These are phyloP conservation scores for Pristiophorus japonicus DNA, from an alignment of 2,113 vertebrate species.

Conservation along the genomic window DNA sequence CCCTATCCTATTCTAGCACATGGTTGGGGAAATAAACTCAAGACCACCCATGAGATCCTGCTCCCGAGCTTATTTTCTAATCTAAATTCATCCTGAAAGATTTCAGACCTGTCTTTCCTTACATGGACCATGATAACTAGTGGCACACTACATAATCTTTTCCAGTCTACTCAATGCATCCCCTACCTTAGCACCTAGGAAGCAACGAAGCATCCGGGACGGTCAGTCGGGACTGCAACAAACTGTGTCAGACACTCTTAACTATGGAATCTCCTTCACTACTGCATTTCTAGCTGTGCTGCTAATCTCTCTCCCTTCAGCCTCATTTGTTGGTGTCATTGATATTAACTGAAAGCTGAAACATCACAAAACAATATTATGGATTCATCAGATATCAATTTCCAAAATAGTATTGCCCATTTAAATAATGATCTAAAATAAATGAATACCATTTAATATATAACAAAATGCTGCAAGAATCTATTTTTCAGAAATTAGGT, in stretches of 20 bases:
- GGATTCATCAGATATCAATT: neutral
- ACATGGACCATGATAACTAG: neutral
- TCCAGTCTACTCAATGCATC: neutral
- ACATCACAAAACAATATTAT: neutral
- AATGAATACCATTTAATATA: neutral
- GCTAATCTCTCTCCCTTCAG: neutral
- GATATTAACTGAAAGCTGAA: neutral
- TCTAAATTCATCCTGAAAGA: neutral
- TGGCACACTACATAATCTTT: neutral
- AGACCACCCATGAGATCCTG: neutral
- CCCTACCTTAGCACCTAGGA: neutral
- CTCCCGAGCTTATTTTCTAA: neutral
- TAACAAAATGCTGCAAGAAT: neutral
- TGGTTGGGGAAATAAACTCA: neutral
- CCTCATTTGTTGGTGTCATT: neutral
- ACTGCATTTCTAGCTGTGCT: neutral
- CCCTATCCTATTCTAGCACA: neutral
- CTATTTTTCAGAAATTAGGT: constrained; percentile 13
- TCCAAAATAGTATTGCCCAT: neutral
- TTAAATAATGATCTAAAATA: neutral
- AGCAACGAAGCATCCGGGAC: neutral
- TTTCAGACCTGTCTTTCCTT: neutral
- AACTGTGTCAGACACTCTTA: neutral
- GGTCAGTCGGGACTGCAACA: neutral
- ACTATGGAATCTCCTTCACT: neutral